Evolutionary conservation across 2,888 invertebrate genomes (phyloP).

Genomic region (Lagria hirta): DNA sequence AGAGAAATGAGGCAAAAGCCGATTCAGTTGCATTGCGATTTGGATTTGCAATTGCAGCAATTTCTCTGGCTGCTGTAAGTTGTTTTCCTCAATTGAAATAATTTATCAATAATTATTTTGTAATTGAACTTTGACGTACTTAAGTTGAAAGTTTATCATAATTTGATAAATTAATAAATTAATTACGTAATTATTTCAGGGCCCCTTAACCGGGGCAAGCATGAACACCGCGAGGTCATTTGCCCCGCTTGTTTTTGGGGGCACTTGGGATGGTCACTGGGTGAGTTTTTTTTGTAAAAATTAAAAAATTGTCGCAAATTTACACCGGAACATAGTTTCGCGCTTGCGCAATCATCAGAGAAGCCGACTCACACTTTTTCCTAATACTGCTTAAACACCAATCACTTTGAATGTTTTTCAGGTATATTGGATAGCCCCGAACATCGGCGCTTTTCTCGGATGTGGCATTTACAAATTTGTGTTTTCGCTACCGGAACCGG

Average conservation of each 20-base stretch:
- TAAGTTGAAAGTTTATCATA: too few species aligned
- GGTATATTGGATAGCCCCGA: slow-evolving; percentile 53
- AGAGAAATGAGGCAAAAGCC: slow-evolving; percentile 63
- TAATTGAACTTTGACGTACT: too few species aligned
- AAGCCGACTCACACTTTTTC: too few species aligned
- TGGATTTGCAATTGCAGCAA: slow-evolving; percentile 65
- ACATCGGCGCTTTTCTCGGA: slow-evolving; percentile 44
- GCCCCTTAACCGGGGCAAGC: slow-evolving; percentile 68
- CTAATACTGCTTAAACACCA: too few species aligned
- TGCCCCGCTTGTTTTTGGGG: slow-evolving; percentile 67
- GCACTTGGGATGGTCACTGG: slow-evolving; percentile 68
- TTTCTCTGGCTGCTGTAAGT: slow-evolving; percentile 68
- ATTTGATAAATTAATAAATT: too few species aligned
- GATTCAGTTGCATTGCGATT: slow-evolving; percentile 69
- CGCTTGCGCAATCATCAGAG: too few species aligned
- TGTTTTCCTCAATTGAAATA: too few species aligned
- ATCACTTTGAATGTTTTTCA: slow-evolving; percentile 36
- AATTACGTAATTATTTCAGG: slow-evolving; percentile 55
- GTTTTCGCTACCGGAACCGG: slow-evolving; percentile 32
- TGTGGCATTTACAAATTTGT: slow-evolving; percentile 45
- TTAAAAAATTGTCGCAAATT: slow-evolving; percentile 1
- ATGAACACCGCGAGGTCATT: slow-evolving; percentile 71
- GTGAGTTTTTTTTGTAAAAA: slow-evolving; percentile 46
- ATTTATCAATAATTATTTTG: too few species aligned
- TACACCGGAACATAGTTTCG: too few species aligned